Evolutionary conservation across 2,888 invertebrate species (phyloP), one percentile per base, ranked within the genome.

Genomic region (Lymantria monacha): DNA sequence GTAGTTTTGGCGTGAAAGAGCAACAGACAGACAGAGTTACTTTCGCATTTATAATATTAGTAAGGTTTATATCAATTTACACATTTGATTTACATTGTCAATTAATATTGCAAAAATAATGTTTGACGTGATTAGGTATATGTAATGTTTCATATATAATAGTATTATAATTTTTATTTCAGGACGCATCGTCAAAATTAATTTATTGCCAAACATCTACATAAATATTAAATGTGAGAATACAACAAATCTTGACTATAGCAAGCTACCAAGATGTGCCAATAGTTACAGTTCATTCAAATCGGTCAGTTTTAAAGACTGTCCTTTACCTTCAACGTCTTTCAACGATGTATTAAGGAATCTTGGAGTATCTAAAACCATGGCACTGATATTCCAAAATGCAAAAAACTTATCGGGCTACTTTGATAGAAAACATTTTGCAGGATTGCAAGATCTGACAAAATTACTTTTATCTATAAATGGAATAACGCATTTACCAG

Each of bases 391-490:
- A 70, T 94, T 93, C 59, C 90, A 91, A 72, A 92, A 90, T 52
- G 83, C 87, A 14, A 87, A 83, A 42, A 93, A 93, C 57, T 76
- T 93, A 43, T 89, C 92, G 22, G 92, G 92, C 57, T 91, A 92
- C 59, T 85, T 95, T 38, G 88, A 92, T 30, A 91, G 92, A 42
- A 86, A 90, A 53, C 94, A 94, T 69, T 90, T 95, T 51, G 79
- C 86, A 3, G 93, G 93, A 30, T 81, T 95, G 45, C 82, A 91
- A 52, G 90, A 91, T 59, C 75, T 88, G 44, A 92, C 91, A 1
- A 90, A 92, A 47, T 76, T 96, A 46, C 81, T 92, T 12, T 80
- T 96, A 3, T 92, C 93, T 10, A 92, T 93, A 40, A 95, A 95
- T 69, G 92, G 93, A 11, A 79, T 95, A 7, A 91, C 92, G 0